These are phyloP conservation scores for Drosophila monieri DNA, from an alignment of 2,888 invertebrate genomes.

Conservation along the genomic window DNA sequence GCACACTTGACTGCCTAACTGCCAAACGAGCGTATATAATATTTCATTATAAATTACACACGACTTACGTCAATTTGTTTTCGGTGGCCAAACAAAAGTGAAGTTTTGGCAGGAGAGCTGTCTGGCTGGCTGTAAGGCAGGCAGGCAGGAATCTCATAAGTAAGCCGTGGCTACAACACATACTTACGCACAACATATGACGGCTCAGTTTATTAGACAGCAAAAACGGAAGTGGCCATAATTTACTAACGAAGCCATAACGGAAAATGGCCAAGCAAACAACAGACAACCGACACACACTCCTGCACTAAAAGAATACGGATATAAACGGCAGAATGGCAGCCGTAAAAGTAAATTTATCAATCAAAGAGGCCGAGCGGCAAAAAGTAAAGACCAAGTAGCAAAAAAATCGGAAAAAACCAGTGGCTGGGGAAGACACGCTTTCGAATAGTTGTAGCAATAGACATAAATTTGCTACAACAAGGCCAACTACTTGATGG, in stretches of 20 bases:
- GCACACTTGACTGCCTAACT: conserved; percentile 73
- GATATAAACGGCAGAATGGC: conserved; percentile 21
- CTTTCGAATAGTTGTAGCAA: conserved; percentile 69
- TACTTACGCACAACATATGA: conserved; percentile 48
- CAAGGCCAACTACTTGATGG: conserved; percentile 54
- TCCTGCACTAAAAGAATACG: conserved; percentile 14
- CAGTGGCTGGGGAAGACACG: conserved; percentile 29
- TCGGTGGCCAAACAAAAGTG: conserved; percentile 65
- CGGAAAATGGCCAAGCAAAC: conserved; percentile 54
- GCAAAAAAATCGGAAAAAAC: conserved; percentile 3
- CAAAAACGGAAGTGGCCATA: conserved; percentile 76
- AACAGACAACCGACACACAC: conserved; percentile 29
- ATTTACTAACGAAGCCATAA: conserved; percentile 75
- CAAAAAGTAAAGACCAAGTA: conserved; percentile 10
- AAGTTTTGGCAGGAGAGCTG: conserved; percentile 44
- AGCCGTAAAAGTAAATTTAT: conserved; percentile 64
- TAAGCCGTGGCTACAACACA: conserved; percentile 60
- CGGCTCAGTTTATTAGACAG: conserved; percentile 72
- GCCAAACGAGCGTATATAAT: conserved; percentile 71
- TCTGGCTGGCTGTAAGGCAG: conserved; percentile 13
- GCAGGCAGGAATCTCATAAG: conserved; percentile 61
- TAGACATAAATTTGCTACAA: conserved; percentile 54
- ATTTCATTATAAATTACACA: conserved; percentile 79
- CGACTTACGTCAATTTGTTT: conserved; percentile 79
- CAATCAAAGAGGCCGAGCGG: conserved; percentile 61